Conservation (phyloP, 35 echinoderm and acorn worm genomes). For the Apostichopus californicus region DNA sequence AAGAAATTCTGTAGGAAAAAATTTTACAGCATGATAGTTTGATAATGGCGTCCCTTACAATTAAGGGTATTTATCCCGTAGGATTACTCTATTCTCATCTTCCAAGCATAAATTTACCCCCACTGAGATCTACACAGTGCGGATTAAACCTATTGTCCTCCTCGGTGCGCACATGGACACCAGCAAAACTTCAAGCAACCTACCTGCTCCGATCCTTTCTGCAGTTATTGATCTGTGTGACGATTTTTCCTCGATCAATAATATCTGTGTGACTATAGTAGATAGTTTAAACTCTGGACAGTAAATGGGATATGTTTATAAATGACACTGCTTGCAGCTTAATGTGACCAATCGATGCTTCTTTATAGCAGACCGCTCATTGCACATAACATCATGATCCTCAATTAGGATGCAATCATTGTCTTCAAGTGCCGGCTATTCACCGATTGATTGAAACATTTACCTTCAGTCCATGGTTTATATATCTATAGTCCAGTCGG, state of each 20-base stretch:
- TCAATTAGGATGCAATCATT: background rate
- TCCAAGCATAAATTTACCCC: background rate
- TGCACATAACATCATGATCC: background rate
- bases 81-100: too few species aligned
- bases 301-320: background rate
- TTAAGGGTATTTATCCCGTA: too few species aligned
- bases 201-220: background rate
- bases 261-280: background rate
- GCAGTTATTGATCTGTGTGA: background rate
- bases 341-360: background rate
- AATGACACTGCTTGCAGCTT: background rate
- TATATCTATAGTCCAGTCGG: too few species aligned
- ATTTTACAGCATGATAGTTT: too few species aligned
- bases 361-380: background rate
- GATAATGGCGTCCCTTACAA: too few species aligned
- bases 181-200: background rate
- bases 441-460: too few species aligned
- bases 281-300: background rate
- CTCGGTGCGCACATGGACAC: background rate
- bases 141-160: background rate
- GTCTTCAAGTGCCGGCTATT: background rate
- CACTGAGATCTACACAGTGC: background rate
- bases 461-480: too few species aligned
- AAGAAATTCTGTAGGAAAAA: too few species aligned
- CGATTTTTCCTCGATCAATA: background rate